Evolutionary conservation across 2,888 invertebrate genomes (phyloP).

Genomic region (Glaucopsyche alexis): DNA sequence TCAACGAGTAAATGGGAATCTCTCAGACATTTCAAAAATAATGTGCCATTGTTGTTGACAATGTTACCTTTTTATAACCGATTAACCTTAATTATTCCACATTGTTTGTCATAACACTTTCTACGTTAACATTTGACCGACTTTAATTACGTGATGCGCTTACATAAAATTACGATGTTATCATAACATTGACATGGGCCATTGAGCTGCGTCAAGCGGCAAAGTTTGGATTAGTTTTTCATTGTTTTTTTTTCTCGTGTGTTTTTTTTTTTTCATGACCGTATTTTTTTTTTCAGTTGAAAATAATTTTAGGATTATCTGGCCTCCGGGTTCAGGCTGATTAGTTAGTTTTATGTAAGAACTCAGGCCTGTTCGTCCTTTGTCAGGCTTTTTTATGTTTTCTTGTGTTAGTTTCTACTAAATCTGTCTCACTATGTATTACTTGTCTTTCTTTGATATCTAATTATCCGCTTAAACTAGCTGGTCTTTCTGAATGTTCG

Average conservation of each 20-base stretch:
- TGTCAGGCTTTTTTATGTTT: too few relatives aligned
- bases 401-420: too few relatives aligned
- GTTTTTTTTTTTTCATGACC: neutral
- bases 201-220: neutral
- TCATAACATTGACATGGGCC: neutral
- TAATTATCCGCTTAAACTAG: too few relatives aligned
- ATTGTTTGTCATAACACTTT: constrained; percentile 25
- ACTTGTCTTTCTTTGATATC: too few relatives aligned
- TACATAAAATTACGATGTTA: constrained; percentile 12
- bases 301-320: too few relatives aligned
- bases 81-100: constrained; percentile 22
- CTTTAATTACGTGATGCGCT: constrained; percentile 25
- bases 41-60: constrained; percentile 19
- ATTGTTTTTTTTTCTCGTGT: neutral
- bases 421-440: too few relatives aligned
- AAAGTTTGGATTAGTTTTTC: neutral
- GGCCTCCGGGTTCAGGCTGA: too few relatives aligned
- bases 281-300: too few relatives aligned
- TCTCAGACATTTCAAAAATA: neutral
- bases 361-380: too few relatives aligned
- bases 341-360: too few relatives aligned
- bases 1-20: neutral
- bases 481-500: too few relatives aligned
- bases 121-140: constrained; percentile 22
- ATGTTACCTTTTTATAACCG: constrained; percentile 12